A percentile compares a stretch with the other conserved stretches of the same genome.
phyloP scores from a whole-genome alignment of 2,113 vertebrate genomes.

The Dermatemys mawii region DNA sequence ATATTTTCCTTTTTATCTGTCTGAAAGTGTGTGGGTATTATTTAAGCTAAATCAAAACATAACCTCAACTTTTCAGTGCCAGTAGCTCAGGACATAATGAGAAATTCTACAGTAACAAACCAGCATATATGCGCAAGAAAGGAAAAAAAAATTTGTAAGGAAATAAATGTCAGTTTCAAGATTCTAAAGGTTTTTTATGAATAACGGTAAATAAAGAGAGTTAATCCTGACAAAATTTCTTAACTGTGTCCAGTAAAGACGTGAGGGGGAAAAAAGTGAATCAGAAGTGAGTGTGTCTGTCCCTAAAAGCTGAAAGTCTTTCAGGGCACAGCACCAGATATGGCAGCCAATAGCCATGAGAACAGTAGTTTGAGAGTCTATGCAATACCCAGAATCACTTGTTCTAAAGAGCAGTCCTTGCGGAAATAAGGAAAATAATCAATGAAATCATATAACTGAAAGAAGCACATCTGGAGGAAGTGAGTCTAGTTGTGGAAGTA shows the following conservation, averaged over 20 bases:
- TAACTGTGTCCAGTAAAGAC: background rate
- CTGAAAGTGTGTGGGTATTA: background rate
- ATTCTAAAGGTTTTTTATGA: background rate
- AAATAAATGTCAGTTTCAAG: background rate
- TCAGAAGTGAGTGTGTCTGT: background rate
- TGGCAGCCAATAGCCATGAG: accelerated
- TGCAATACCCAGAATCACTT: accelerated
- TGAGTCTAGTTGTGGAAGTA: background rate
- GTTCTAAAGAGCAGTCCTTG: background rate
- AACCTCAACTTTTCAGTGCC: background rate
- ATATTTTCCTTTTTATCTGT: background rate
- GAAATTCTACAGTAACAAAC: background rate
- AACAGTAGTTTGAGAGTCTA: background rate
- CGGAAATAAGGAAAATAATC: background rate
- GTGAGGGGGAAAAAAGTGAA: background rate
- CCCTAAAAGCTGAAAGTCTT: background rate
- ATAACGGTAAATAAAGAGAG: background rate
- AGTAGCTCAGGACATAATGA: background rate
- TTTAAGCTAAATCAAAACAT: background rate
- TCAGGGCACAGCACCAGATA: background rate
- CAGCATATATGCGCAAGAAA: background rate
- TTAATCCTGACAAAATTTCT: background rate
- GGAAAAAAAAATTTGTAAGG: background rate
- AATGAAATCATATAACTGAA: background rate
- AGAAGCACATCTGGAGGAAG: background rate